Evolutionary conservation across 2,888 invertebrate species (phyloP), one percentile per base, ranked within the genome.

Genomic region (Xylota sylvarum): DNA sequence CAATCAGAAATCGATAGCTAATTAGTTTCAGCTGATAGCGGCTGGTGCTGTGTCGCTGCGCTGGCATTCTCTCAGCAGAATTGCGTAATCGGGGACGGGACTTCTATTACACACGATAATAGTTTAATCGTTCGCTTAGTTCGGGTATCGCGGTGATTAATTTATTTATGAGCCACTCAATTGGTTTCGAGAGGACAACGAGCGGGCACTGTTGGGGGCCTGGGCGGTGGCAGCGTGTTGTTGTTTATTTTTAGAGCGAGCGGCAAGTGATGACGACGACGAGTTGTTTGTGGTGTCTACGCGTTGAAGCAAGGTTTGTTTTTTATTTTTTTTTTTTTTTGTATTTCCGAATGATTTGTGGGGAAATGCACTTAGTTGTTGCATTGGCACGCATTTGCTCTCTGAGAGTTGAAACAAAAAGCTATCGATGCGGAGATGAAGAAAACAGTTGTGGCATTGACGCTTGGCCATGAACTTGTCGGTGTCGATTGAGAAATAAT

Each of bases 201-300:
- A 17, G 55, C n/a, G 40, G 70, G 37, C n/a, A n/a, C 50, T 43
- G 58, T 55, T 23, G 46, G 69, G 30, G 60, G 48, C 40, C 35
- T 50, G 50, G 64, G 48, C 55, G 40, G 40, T 69, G 62, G 30
- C 48, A 40, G 46, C 50, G 62, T 64, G 37, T 50, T 56, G 64
- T 70, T 74, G 70, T 70, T 69, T 85, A 76, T 80, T 80, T 85
- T 48, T 80, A 76, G 84, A 40, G 62, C 73, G 37, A 50, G 58
- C 80, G 37, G 7, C 58, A 27, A 62, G 58, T 46, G 52, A 85
- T 85, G 84, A 70, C 69, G 14, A 37, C 70, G 14, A 46, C 62
- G 40, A 80, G 80, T 50, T 77, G 85, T 52, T 81, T 80, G 65
- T 80, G 76, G 76, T 85, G 85, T 67, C 40, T 85, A 67, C 80